Percentiles rank a stretch among this genome's conserved stretches.
phyloP scores from a whole-genome alignment of 2,797 vertebrate genomes.

The Epinephelus malabaricus region DNA sequence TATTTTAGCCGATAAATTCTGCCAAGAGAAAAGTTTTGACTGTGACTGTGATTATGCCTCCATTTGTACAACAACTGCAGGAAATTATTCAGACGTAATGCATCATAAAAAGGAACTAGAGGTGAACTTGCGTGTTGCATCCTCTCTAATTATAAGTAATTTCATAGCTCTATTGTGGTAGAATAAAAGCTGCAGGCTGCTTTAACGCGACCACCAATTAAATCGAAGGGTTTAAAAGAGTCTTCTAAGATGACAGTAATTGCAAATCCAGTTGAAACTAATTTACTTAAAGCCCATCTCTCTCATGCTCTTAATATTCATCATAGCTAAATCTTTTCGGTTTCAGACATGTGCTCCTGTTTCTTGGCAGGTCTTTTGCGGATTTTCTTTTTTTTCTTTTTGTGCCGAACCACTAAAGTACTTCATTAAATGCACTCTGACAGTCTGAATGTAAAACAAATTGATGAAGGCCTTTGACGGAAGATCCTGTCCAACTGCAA shows the following conservation, averaged over 20 bases:
- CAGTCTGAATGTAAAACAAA: constrained; percentile 42
- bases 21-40: neutral
- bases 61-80: constrained; percentile 10
- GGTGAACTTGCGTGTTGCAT: constrained; percentile 1
- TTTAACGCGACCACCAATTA: constrained; percentile 42
- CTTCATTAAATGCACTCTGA: constrained; percentile 36
- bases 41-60: neutral
- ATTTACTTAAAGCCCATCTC: constrained; percentile 50
- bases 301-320: constrained; percentile 40
- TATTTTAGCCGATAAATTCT: constrained; percentile 35
- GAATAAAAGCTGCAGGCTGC: constrained; percentile 32
- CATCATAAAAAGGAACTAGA: neutral
- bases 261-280: constrained; percentile 57
- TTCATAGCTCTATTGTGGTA: neutral
- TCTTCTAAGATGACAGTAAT: constrained; percentile 68
- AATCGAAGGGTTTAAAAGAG: constrained; percentile 37
- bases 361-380: constrained; percentile 21
- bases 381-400: constrained; percentile 4
- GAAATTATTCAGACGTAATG: neutral
- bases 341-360: constrained; percentile 26
- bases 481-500: constrained; percentile 21
- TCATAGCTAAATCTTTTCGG: constrained; percentile 28
- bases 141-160: constrained; percentile 14
- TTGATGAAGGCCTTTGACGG: constrained; percentile 23
- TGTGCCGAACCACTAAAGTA: constrained; percentile 9